phyloP scores from a whole-genome alignment of 2,888 invertebrate genomes.

The Dione juno region DNA sequence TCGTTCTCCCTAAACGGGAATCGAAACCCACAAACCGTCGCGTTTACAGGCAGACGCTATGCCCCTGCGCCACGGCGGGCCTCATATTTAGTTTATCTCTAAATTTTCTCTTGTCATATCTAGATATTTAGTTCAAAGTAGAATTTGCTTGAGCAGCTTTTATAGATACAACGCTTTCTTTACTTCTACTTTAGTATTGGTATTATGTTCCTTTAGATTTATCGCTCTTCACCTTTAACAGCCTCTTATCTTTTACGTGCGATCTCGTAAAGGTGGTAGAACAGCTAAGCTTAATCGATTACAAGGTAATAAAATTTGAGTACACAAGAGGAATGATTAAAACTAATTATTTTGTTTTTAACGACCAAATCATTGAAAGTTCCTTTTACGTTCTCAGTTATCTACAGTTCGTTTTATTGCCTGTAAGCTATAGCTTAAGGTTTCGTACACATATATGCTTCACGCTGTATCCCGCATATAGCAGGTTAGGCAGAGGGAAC shows the following conservation, averaged over 20 bases:
- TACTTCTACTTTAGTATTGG: conserved; percentile 34
- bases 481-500: too few species aligned
- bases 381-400: background rate
- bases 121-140: background rate
- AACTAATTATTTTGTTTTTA: conserved; percentile 9
- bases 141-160: conserved; percentile 26
- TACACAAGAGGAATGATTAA: background rate
- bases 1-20: too few species aligned
- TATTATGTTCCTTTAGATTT: conserved; percentile 39
- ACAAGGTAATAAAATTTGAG: conserved; percentile 1
- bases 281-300: conserved; percentile 19
- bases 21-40: too few species aligned
- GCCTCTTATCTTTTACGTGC: conserved; percentile 33
- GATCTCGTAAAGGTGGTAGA: conserved; percentile 30
- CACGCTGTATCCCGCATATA: too few species aligned
- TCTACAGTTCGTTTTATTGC: too few species aligned
- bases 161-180: conserved; percentile 30
- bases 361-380: background rate
- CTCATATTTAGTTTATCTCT: background rate
- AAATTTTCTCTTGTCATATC: background rate
- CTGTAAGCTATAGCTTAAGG: too few species aligned
- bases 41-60: too few species aligned
- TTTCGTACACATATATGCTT: too few species aligned
- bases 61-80: too few species aligned
- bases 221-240: conserved; percentile 39